Evolutionary conservation across 2,888 invertebrate species (phyloP).

Genomic region (Bembecia ichneumoniformis): DNA sequence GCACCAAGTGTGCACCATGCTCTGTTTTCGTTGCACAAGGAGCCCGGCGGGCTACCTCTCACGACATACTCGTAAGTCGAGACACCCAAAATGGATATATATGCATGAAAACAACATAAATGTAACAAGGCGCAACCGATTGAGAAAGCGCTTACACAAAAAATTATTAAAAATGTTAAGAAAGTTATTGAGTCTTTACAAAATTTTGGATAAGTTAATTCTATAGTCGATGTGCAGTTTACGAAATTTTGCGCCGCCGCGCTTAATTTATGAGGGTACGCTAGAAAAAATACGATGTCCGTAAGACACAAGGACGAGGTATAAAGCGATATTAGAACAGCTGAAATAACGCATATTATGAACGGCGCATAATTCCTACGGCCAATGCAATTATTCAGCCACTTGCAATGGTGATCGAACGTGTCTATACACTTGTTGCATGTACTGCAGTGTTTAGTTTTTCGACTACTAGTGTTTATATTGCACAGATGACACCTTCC

Average conservation of each 20-base stretch:
- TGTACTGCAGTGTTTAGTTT: slow-evolving; percentile 94
- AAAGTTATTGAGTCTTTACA: slow-evolving; percentile 47
- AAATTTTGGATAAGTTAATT: slow-evolving; percentile 21
- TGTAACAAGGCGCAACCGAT: slow-evolving; percentile 85
- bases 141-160: slow-evolving; percentile 80
- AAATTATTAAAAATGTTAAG: slow-evolving; percentile 57
- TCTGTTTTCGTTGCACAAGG: slow-evolving; percentile 13
- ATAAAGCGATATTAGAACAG: slow-evolving; percentile 79
- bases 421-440: slow-evolving; percentile 97
- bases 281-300: slow-evolving; percentile 78
- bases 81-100: slow-evolving; percentile 85
- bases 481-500: slow-evolving; percentile 95
- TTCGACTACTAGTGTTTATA: slow-evolving; percentile 79
- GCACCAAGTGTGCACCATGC: slow-evolving; percentile 27
- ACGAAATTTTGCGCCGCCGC: slow-evolving; percentile 65
- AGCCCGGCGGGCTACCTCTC: slow-evolving; percentile 17
- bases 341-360: slow-evolving; percentile 84
- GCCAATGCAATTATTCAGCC: slow-evolving; percentile 98
- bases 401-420: slow-evolving; percentile 99
- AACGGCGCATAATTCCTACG: slow-evolving; percentile 90
- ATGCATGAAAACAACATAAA: slow-evolving; percentile 89
- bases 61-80: slow-evolving; percentile 92
- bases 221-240: slow-evolving; percentile 34
- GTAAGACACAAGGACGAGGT: slow-evolving; percentile 79
- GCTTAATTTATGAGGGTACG: slow-evolving; percentile 73